Evolutionary conservation across 2,113 vertebrate genomes (phyloP), one percentile per base, ranked within the genome.

Genomic region (Dromiciops gliroides): DNA sequence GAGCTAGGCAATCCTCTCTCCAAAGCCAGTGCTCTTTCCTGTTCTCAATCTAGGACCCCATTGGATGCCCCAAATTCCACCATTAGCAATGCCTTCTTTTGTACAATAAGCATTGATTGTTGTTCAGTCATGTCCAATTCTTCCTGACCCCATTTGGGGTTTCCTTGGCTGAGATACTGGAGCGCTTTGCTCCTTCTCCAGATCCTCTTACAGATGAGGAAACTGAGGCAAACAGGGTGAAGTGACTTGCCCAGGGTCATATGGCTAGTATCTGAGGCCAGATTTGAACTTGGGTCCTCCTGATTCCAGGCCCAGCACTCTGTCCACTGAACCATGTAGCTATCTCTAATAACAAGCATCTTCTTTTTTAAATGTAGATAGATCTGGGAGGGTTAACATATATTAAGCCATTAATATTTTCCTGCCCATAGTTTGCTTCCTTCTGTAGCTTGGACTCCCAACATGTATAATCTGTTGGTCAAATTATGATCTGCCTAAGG

Each of bases 71-170:
- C 6, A 53, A 26, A 53, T 53, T 53, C 23, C 52, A 56, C 6
- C 6, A 26, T 25, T 53, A 26, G 52, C 23, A 75, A 0, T 53
- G 0, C 12, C 28, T 51, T 0, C 4, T 1, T 19, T 28, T 56
- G 53, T n/a, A n/a, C n/a, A n/a, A n/a, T n/a, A n/a, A n/a, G n/a
- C n/a, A n/a, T n/a, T n/a, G n/a, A n/a, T 56, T 56, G 1, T 28
- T 10, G 53, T 56, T 56, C 25, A 28, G 8, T 56, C 3, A 2
- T 56, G 53, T 28, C 53, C 26, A 2, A 31, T 31, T 67, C 56
- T 67, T 67, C 31, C 16, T 83, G n/a, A 83, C 67, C 8, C 67
- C 19, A 22, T 44, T 8, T 44, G 67, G n/a, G n/a, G 37, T 44
- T 83, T 44, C 44, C 60, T 83, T 83, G 67, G 67, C n/a, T 44